These are phyloP conservation scores for Motacilla tschutschensis DNA, from an alignment of 2,113 vertebrate genomes.

Conservation along the genomic window DNA sequence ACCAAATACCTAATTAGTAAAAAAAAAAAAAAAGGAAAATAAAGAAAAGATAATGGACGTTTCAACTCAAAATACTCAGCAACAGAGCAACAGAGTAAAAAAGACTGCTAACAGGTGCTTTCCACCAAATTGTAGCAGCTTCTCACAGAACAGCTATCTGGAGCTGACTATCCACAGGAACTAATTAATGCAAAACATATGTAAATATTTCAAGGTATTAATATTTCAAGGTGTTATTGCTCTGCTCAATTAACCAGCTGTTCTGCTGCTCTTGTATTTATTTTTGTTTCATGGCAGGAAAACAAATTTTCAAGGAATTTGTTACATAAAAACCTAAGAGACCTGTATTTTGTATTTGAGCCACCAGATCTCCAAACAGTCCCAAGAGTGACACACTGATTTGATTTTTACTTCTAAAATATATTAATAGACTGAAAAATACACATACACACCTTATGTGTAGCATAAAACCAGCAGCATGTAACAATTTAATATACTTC, in stretches of 20 bases:
- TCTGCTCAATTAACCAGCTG: not conserved
- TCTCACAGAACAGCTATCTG: not conserved
- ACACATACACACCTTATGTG: rapidly evolving
- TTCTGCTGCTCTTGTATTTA: not conserved
- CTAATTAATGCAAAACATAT: not conserved
- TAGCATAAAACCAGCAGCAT: not conserved
- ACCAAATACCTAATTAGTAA: constrained; percentile 86
- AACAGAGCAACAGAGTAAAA: not conserved
- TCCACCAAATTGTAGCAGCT: not conserved
- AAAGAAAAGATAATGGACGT: not conserved
- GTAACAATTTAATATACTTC: not conserved
- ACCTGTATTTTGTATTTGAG: not conserved
- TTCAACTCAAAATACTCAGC: not conserved
- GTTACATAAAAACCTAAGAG: not conserved
- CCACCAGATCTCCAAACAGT: not conserved
- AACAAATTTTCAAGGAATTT: not conserved
- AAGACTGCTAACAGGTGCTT: not conserved
- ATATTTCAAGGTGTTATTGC: not conserved
- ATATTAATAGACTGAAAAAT: not conserved
- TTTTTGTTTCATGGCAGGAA: not conserved
- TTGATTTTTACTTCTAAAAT: not conserved
- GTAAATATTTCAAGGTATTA: not conserved
- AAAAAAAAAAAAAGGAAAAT: not conserved
- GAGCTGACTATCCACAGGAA: not conserved
- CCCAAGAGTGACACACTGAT: not conserved